Base-by-base conservation (phyloP, 2,113 vertebrate species). In the Eurypyga helias region DNA sequence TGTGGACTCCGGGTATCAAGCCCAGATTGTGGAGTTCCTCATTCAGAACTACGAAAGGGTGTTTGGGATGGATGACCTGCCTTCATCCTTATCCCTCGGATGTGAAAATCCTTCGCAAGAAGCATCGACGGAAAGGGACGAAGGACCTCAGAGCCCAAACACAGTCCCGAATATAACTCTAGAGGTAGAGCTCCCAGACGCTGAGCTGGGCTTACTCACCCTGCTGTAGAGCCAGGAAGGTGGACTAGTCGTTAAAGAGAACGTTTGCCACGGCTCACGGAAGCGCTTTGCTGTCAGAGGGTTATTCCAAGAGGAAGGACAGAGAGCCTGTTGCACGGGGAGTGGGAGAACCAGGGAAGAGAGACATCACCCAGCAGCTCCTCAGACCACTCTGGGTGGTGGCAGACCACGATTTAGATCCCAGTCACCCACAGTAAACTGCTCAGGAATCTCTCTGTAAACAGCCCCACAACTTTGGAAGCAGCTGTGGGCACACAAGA, bases 1-100 rank as follows among this genome's bases (percentile, higher is more conserved):
- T 8, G 95, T 99, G 82, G 99, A 99, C 96, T 99, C 98, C 0
- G 98, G 97, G 18, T 99, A 99, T 85, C 99, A 99, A 97, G 98
- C 99, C 24, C 97, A 98, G 36, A 93, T 99, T 4, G 96, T 99
- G 20, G 99, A 99, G 96, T 99, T 99, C 96, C 98, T 99, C 94
- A 99, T 99, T 46, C 83, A 97, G 24, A 97, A 99, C 96, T 98
- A 99, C 3, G 96, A 98, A 31, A 91, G 96, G 70, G 71, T 99
- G 41, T 99, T 99, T 13, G 98, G 98, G 60, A 92, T 98, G 83
- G 86, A 98, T 2, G 96, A 96, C 52, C 98, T 91, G 80, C 94
- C 75, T 78, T 90, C 51, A 64, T 70, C 36, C 86, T 26, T 34
- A 1, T 14, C 80, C 78, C 80, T 38, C 1, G 78, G 76, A 24